Base-by-base conservation (phyloP, 2,888 invertebrate genomes). In the Conus canariensis region DNA sequence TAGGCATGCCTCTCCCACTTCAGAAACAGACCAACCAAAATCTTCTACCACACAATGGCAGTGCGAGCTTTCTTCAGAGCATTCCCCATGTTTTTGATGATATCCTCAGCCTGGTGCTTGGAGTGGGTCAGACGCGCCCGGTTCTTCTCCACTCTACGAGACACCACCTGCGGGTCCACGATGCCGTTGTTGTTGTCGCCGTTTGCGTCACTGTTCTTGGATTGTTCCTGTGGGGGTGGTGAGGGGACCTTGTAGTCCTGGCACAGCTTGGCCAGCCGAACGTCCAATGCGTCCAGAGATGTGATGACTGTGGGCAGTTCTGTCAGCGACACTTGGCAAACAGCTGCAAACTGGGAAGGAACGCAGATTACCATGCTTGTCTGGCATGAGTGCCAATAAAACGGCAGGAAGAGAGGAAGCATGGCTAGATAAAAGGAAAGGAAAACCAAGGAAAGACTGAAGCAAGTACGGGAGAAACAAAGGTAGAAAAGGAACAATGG, bases 21-120 rank as follows among this genome's bases (percentile, higher is more conserved):
- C 64, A 64, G 16, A 1, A 67, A 67, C 16, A 16, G 6, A 22
- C 70, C 70, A 16, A 16, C 70, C 22, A 22, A 70, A 70, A 70
- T 7, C 3, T 16, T 19, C 86, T 89, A 93, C 94, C 94, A 94
- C 30, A 93, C 91, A 87, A 94, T 93, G 82, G 94, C 93, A 89
- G 93, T 93, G 88, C 93, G 92, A 12, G 94, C 93, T 91, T 94
- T 94, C 85, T 92, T 92, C 77, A 92, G 91, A 3, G 93, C 92
- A 4, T 88, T 91, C 59, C 93, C 92, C 45, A 94, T 92, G 80
- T 90, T 91, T 22, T 91, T 86, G 45, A 94, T 85, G 22, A 91
- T 88, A 10, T 93, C 91, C 22, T 90, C 77, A 58, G 93, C 92
- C 83, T 93, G 92, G 67, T 92, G 89, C 64, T 91, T 91, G 12